phyloP scores from a whole-genome alignment of 2,888 invertebrate species.

The Lasioglossum calceatum region DNA sequence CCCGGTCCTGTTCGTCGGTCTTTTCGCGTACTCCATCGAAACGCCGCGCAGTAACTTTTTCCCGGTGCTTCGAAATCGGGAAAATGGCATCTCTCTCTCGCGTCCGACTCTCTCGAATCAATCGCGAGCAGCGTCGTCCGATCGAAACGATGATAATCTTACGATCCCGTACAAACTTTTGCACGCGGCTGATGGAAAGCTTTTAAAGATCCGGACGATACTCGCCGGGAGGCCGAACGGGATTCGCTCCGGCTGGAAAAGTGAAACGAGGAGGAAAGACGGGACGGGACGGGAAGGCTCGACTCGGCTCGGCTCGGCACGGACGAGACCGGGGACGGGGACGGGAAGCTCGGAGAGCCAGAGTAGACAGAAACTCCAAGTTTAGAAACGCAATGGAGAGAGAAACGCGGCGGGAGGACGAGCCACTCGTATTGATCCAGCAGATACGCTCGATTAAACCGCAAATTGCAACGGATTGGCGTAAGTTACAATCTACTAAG shows the following conservation, averaged over 20 bases:
- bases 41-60: neutral
- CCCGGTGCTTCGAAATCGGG: neutral
- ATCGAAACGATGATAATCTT: slow-evolving; percentile 65
- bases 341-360: slow-evolving; percentile 5
- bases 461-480: slow-evolving; percentile 79
- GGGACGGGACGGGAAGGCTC: neutral
- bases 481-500: slow-evolving; percentile 75
- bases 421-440: slow-evolving; percentile 76
- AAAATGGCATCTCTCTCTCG: neutral
- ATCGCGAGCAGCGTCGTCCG: slow-evolving; percentile 40
- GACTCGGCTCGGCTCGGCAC: neutral
- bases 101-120: slow-evolving; percentile 18
- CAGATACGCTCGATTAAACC: slow-evolving; percentile 79
- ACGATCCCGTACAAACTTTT: slow-evolving; percentile 67
- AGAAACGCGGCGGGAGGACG: slow-evolving; percentile 52
- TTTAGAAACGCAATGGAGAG: slow-evolving; percentile 67
- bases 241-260: slow-evolving; percentile 28
- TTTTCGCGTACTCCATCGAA: neutral
- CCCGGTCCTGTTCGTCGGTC: neutral
- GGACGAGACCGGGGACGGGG: neutral
- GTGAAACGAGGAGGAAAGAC: slow-evolving; percentile 20
- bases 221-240: slow-evolving; percentile 48
- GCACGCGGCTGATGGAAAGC: slow-evolving; percentile 44
- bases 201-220: slow-evolving; percentile 69
- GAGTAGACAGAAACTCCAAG: slow-evolving; percentile 58